These are phyloP conservation scores for Dicrurus megarhynchus DNA, from an alignment of 2,113 vertebrate species.

Conservation along the genomic window DNA sequence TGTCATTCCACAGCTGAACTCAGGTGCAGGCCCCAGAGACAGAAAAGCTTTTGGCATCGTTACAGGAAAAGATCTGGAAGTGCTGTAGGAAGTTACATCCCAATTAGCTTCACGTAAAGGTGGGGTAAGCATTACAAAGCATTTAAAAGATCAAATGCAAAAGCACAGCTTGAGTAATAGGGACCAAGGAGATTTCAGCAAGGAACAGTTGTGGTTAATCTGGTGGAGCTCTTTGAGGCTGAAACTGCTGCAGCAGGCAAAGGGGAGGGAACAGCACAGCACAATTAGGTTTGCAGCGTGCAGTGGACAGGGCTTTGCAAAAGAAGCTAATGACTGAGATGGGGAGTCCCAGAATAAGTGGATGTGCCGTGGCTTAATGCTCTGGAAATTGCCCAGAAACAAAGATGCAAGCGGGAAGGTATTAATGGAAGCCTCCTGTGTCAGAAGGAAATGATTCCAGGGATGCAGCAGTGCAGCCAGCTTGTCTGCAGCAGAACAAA, in stretches of 20 bases:
- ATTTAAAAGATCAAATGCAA: slow-evolving; percentile 40
- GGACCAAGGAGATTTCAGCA: slow-evolving; percentile 8
- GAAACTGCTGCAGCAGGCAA: slow-evolving; percentile 25
- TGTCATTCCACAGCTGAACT: background rate
- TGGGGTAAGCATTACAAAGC: slow-evolving; percentile 39
- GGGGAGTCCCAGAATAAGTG: slow-evolving; percentile 48
- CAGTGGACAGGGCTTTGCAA: slow-evolving; percentile 36
- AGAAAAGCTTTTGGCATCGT: background rate
- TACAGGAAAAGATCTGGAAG: slow-evolving; percentile 1
- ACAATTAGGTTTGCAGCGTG: slow-evolving; percentile 38
- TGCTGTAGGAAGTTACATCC: slow-evolving; percentile 24
- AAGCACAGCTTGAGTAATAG: slow-evolving; percentile 52
- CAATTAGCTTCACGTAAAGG: slow-evolving; percentile 17
- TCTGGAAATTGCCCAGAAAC: slow-evolving; percentile 54
- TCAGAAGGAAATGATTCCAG: background rate
- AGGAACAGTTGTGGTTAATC: slow-evolving; percentile 42
- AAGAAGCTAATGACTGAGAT: slow-evolving; percentile 56
- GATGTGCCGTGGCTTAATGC: slow-evolving; percentile 24
- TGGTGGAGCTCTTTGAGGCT: slow-evolving; percentile 47
- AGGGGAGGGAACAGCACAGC: slow-evolving; percentile 27
- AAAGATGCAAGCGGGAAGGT: slow-evolving; percentile 28
- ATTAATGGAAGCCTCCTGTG: background rate
- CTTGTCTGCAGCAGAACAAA: slow-evolving; percentile 16
- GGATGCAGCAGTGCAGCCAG: background rate
- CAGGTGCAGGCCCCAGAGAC: background rate